A percentile compares a stretch with the other conserved stretches of the same genome.
phyloP scores from a whole-genome alignment of 2,113 vertebrate genomes.

The Muntiacus reevesi region DNA sequence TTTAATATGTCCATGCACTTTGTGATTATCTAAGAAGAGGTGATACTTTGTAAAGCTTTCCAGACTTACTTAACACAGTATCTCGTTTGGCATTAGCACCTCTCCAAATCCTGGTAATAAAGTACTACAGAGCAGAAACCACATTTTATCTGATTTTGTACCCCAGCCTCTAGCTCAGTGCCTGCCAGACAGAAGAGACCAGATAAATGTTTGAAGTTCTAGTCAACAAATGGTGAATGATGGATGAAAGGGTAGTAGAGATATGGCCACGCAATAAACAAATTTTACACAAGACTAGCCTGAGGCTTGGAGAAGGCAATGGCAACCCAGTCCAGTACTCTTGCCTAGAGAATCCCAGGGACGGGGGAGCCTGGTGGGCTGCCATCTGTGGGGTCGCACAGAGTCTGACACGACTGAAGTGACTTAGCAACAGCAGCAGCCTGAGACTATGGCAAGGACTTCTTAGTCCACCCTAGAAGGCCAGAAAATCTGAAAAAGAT shows the following conservation, averaged over 20 bases:
- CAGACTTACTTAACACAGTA: not conserved
- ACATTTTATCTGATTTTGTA: not conserved
- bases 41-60: not conserved
- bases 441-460: not conserved
- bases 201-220: not conserved
- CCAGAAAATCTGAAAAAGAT: not conserved
- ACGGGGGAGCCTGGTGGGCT: too few species aligned
- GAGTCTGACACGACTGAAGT: too few species aligned
- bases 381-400: too few species aligned
- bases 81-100: not conserved
- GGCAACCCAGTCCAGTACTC: too few species aligned
- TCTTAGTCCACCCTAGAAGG: not conserved
- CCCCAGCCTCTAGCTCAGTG: not conserved
- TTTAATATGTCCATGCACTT: not conserved
- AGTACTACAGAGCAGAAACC: not conserved
- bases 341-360: too few species aligned
- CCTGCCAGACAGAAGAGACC: not conserved
- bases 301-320: not conserved
- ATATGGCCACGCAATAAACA: not conserved
- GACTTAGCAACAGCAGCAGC: not conserved
- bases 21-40: not conserved
- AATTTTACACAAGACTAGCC: not conserved
- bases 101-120: not conserved
- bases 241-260: not conserved
- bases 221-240: not conserved